Base-by-base conservation (phyloP, 2,888 invertebrate genomes). In the Hybos culiciformis region DNA sequence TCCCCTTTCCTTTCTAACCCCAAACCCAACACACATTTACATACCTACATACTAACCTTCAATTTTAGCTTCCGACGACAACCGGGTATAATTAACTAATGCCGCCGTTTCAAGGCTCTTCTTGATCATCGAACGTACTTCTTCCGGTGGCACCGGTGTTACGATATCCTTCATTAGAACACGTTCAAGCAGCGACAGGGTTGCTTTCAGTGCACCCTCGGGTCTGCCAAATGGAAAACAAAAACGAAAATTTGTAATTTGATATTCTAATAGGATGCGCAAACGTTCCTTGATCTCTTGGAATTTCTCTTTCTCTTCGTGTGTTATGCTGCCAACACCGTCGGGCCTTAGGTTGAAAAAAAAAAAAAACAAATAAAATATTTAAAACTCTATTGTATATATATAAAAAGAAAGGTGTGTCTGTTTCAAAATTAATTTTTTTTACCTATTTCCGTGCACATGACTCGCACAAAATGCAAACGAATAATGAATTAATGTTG, bases 391-490 rank as follows among this genome's bases (percentile, higher is more conserved):
- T 20, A 26, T 20, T 29, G 29, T 39, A 37, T 18, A 37, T n/a
- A 11, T 43, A 20, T 11, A 20, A 20, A 41, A 41, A 20, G 17
- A 24, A 19, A 17, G 5, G 4, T 15, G 18, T 18, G 12, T 38
- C 26, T 7, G 19, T 33, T 3, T 19, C 8, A n/a, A 11, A 5
- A n/a, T 31, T 19, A 41, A 15, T 21, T 19, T 14, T 17, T 24
- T 29, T 64, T 74, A 92, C 91, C 91, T 85, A 74, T 97, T 98
- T 51, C 98, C 98, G 64, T 97, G 94, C 9, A 99, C 97, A 68
- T 98, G 98, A 56, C 91, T 94, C 42, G 97, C 97, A 70, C 98
- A 98, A 72, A 96, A 99, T 37, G 97, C 97, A 70, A 97, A 99
- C 58, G 94, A 93, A 70, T 91, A 98, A 70, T 99, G 97, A 63